Evolutionary conservation across 1,140 invertebrate genomes (phyloP).

Genomic region (Yoshiicerus persimilis): DNA sequence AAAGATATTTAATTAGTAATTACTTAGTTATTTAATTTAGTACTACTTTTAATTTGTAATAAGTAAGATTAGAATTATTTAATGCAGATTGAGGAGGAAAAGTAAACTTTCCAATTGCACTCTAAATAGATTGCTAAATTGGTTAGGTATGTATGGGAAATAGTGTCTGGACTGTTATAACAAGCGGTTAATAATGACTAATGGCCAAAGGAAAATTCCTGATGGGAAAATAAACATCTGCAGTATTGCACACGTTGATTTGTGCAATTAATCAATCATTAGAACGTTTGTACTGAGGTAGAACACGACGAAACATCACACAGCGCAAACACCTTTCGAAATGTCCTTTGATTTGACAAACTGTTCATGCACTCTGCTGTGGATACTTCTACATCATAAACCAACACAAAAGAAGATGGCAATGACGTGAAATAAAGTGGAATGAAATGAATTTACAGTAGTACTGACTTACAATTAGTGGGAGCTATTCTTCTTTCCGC

Average conservation of each 20-base stretch:
- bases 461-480: neutral
- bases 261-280: constrained; percentile 18
- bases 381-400: too few species aligned
- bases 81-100: neutral
- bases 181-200: neutral
- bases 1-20: neutral
- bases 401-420: neutral
- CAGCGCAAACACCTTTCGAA: neutral
- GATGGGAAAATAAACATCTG: neutral
- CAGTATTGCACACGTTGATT: neutral
- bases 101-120: neutral
- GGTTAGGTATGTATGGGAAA: neutral
- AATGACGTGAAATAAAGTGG: neutral
- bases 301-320: neutral
- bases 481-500: neutral
- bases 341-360: neutral
- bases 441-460: neutral
- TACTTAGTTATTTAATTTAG: neutral
- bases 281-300: neutral
- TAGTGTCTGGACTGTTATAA: neutral
- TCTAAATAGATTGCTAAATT: neutral
- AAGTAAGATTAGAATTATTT: neutral
- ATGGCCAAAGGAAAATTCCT: neutral
- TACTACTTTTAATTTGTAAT: neutral
- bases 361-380: too few species aligned